Base-by-base conservation (phyloP, 1,140 invertebrate species). In the Agrypnia vestita region DNA sequence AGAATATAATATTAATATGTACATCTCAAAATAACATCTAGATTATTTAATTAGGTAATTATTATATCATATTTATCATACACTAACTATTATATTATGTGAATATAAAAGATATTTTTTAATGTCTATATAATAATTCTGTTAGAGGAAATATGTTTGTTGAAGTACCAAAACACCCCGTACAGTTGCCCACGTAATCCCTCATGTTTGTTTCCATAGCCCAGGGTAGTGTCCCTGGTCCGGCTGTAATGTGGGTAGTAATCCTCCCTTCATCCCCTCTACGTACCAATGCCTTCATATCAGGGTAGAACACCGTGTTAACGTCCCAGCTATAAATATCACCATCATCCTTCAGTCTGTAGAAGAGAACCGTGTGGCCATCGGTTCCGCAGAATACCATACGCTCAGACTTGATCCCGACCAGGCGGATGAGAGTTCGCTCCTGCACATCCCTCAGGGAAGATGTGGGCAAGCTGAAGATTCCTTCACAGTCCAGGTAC, bases 121-220 rank as follows among this genome's bases (percentile, higher is more conserved):
- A 35, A 35, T 35, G 25, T 35, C 6, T 35, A 35, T 35, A 3
- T 1, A 35, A 35, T 35, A 35, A 1, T 35, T 35, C 25, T 35
- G 12, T 49, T 17, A 75, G 84, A 0, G 91, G 91, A 85, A 91
- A 90, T 15, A 92, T 84, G 0, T 85, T 82, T 17, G 92, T 88
- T 10, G 90, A 91, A 4, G 91, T 87, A 17, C 90, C 92, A 83
- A 88, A 86, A 84, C 91, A 91, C 43, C 92, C 91, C 47, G 91
- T 90, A 15, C 87, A 89, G 78, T 91, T 89, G 6, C 88, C 84
- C 46, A 93, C 89, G 81, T 90, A 93, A 85, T 93, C 92, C 15
- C 90, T 91, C 85, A 93, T 92, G 82, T 93, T 93, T 80, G 91
- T 92, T 83, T 93, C 92, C 78, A 93, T 84, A 0, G 90, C 88